Evolutionary conservation across 2,888 invertebrate genomes (phyloP).

Genomic region (Drymonia ruficornis): DNA sequence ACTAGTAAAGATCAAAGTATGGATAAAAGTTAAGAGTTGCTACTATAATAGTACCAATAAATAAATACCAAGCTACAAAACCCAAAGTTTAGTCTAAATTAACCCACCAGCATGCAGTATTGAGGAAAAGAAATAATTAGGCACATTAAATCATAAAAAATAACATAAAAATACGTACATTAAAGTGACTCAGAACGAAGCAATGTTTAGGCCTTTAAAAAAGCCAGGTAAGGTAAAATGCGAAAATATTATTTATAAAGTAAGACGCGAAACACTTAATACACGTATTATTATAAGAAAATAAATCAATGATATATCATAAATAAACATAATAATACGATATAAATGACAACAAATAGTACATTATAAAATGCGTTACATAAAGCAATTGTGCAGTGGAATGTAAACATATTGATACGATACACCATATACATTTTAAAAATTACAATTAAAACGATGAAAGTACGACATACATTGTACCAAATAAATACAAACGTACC

Average conservation of each 20-base stretch:
- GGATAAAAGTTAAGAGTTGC: neutral
- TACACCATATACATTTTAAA: neutral
- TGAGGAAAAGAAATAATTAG: conserved; percentile 20
- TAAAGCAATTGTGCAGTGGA: neutral
- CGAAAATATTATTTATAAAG: too few relatives aligned
- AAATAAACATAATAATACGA: neutral
- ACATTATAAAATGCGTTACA: neutral
- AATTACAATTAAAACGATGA: conserved; percentile 11
- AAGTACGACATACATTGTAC: conserved; percentile 16
- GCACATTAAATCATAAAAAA: conserved; percentile 5
- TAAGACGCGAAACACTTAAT: neutral
- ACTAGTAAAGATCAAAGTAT: neutral
- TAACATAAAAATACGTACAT: neutral
- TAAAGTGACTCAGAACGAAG: neutral
- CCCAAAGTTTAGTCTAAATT: conserved; percentile 47
- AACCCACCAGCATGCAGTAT: conserved; percentile 49
- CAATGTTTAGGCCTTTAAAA: neutral
- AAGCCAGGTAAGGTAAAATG: neutral
- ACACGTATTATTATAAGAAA: neutral
- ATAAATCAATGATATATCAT: neutral
- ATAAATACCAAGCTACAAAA: conserved; percentile 41
- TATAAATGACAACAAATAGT: neutral
- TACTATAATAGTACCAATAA: conserved; percentile 6
- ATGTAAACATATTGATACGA: neutral
- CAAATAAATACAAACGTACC: conserved; percentile 35